Percentiles rank a stretch among this genome's conserved stretches.
phyloP scores from a whole-genome alignment of 1,140 invertebrate genomes.

The Drosophila setifemur region DNA sequence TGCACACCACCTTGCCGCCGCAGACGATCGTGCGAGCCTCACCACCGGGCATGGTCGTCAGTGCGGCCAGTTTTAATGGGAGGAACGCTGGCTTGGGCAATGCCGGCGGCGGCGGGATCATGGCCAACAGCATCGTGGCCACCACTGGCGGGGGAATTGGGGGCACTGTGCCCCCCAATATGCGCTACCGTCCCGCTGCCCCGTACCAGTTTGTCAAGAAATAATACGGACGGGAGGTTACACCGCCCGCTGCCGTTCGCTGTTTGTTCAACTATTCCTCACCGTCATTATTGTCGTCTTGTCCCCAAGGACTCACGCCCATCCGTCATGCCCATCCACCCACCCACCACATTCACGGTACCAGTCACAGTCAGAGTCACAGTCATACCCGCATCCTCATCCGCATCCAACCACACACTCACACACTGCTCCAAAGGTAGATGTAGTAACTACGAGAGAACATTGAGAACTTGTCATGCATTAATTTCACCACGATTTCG shows the following conservation, averaged over 20 bases:
- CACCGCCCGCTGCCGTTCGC: constrained; percentile 59
- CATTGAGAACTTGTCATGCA: constrained; percentile 57
- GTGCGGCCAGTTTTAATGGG: constrained; percentile 73
- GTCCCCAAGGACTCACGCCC: constrained; percentile 26
- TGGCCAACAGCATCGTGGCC: constrained; percentile 68
- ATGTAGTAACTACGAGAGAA: constrained; percentile 68
- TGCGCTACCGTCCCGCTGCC: constrained; percentile 74
- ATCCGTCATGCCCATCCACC: constrained; percentile 17
- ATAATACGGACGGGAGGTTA: constrained; percentile 73
- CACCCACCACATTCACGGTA: constrained; percentile 24
- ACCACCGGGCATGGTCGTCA: constrained; percentile 72
- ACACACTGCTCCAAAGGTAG: constrained; percentile 77
- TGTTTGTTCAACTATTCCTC: constrained; percentile 65
- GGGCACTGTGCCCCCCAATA: constrained; percentile 56
- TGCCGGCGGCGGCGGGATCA: constrained; percentile 65
- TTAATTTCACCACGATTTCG: constrained; percentile 58
- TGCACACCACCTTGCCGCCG: constrained; percentile 75
- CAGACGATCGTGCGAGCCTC: constrained; percentile 76
- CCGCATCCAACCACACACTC: constrained; percentile 22
- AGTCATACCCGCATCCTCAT: constrained; percentile 9
- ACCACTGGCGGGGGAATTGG: constrained; percentile 62
- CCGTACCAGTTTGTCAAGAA: constrained; percentile 80
- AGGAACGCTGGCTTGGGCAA: constrained; percentile 66
- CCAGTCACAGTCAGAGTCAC: neutral
- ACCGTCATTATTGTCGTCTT: constrained; percentile 41